Conservation (phyloP, 2,797 vertebrate genomes). For the Discoglossus pictus region DNA sequence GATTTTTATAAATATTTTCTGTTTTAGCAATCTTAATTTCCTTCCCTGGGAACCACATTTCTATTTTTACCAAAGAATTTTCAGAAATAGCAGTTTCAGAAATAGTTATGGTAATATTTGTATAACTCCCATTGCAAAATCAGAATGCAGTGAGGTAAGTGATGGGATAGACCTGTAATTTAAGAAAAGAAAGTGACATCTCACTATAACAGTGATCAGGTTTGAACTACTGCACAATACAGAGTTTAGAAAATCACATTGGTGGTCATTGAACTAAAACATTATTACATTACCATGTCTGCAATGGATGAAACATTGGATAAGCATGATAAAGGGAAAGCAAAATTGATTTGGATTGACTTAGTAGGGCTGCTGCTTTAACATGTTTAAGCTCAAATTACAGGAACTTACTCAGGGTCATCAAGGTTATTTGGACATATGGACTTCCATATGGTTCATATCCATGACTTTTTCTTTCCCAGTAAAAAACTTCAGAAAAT, state of each 20-base stretch:
- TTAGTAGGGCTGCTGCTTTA: constrained; percentile 18
- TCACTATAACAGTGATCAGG: background rate
- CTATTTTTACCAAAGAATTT: too few relatives aligned
- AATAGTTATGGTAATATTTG: too few relatives aligned
- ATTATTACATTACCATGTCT: constrained; percentile 23
- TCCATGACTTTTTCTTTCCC: background rate
- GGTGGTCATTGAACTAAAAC: constrained; percentile 17
- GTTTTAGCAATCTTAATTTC: too few relatives aligned
- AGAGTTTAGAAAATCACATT: constrained; percentile 11
- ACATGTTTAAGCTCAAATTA: constrained; percentile 49
- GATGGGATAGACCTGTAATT: too few relatives aligned
- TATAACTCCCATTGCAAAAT: too few relatives aligned
- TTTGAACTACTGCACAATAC: background rate
- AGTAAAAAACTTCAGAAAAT: background rate
- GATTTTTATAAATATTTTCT: too few relatives aligned
- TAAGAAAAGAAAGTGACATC: too few relatives aligned
- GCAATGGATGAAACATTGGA: constrained; percentile 31
- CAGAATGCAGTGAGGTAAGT: too few relatives aligned
- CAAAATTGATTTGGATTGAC: constrained; percentile 20
- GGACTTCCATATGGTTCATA: constrained; percentile 42
- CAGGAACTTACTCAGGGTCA: constrained; percentile 45
- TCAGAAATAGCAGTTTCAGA: too few relatives aligned
- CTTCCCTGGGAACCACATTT: too few relatives aligned
- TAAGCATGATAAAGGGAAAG: constrained; percentile 49
- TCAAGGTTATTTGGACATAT: constrained; percentile 39